Evolutionary conservation across 2,888 invertebrate genomes (phyloP).

Genomic region (Nipponacmea schrenckii): DNA sequence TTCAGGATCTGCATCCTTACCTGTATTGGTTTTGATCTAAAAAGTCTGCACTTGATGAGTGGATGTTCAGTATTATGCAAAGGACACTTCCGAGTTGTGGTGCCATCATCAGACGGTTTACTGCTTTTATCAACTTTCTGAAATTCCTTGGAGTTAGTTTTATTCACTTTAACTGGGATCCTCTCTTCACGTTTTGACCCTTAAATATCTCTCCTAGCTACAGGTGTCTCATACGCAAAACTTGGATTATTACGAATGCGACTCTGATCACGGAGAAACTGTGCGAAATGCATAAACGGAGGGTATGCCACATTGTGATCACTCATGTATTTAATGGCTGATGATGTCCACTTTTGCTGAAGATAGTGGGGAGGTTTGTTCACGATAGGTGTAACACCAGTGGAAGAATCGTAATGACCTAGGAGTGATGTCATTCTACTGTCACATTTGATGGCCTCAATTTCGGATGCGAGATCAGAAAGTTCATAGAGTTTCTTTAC

Average conservation of each 20-base stretch:
- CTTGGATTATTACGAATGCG: slow-evolving; percentile 15
- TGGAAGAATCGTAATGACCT: slow-evolving; percentile 21
- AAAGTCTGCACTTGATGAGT: too few relatives aligned
- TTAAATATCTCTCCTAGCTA: too few relatives aligned
- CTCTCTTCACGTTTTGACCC: too few relatives aligned
- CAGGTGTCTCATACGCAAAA: slow-evolving; percentile 9
- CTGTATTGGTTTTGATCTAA: too few relatives aligned
- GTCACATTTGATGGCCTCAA: slow-evolving; percentile 14
- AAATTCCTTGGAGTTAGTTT: too few relatives aligned
- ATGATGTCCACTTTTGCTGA: slow-evolving; percentile 22
- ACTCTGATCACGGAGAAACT: slow-evolving; percentile 12
- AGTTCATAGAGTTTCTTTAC: slow-evolving; percentile 26
- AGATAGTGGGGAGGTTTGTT: slow-evolving; percentile 19
- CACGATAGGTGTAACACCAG: slow-evolving; percentile 24
- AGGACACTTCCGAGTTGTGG: too few relatives aligned
- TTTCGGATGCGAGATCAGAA: slow-evolving; percentile 18
- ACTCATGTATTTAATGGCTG: slow-evolving; percentile 15
- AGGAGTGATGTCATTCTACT: not conserved
- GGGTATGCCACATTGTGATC: slow-evolving; percentile 15
- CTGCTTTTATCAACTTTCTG: too few relatives aligned
- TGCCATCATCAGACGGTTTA: too few relatives aligned
- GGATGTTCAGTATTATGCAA: too few relatives aligned
- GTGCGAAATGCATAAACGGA: slow-evolving; percentile 13
- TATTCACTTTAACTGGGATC: too few relatives aligned
- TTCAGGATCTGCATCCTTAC: too few relatives aligned